These are phyloP conservation scores for Drosophila virilis DNA, from an alignment of 1,140 invertebrate genomes.

Conservation along the genomic window DNA sequence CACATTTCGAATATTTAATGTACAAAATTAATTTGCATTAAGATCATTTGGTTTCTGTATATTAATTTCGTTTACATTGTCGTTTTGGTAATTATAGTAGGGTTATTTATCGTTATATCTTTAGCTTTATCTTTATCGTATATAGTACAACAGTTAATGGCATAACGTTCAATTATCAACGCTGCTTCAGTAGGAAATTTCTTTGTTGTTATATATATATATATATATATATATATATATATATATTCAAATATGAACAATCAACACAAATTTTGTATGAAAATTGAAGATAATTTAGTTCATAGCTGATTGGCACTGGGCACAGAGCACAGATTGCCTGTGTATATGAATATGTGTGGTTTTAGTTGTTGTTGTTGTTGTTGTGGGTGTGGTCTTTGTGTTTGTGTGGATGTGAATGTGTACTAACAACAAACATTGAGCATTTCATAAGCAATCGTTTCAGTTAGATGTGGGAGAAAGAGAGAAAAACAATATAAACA, in stretches of 20 bases:
- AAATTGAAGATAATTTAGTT: conserved; percentile 48
- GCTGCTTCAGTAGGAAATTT: conserved; percentile 67
- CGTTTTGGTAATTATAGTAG: conserved; percentile 50
- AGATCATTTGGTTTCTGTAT: conserved; percentile 77
- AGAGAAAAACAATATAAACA: conserved; percentile 51
- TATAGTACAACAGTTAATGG: conserved; percentile 74
- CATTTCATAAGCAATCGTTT: conserved; percentile 65
- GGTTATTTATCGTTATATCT: conserved; percentile 45
- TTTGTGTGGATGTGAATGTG: conserved; percentile 42
- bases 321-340: conserved; percentile 58
- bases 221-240: conserved; percentile 37
- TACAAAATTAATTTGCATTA: conserved; percentile 67
- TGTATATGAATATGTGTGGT: conserved; percentile 16
- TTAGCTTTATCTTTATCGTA: conserved; percentile 46
- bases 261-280: conserved; percentile 28
- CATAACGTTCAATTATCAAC: conserved; percentile 61
- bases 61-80: conserved; percentile 72
- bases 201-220: conserved; percentile 31
- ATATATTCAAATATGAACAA: conserved; percentile 30
- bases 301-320: conserved; percentile 68
- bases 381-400: neutral
- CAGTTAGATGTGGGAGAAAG: conserved; percentile 36
- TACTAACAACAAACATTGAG: conserved; percentile 68
- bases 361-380: neutral
- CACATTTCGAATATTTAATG: conserved; percentile 45